These are phyloP conservation scores for Brachyhypopomus occidentalis DNA, from an alignment of 2,113 vertebrate genomes.

Conservation along the genomic window DNA sequence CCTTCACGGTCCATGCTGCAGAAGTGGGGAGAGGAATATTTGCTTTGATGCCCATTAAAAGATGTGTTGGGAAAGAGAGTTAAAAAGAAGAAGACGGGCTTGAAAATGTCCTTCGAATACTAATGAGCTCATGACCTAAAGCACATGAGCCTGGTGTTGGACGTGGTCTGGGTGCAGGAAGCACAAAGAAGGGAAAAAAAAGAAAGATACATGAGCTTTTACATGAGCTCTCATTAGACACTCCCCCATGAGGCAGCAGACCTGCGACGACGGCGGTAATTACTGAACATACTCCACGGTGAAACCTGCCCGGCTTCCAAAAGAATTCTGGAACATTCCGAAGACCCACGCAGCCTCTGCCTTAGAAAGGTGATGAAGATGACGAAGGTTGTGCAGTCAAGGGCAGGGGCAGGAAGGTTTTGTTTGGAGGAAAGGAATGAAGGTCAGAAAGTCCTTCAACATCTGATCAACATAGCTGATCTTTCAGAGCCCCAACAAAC, in stretches of 20 bases:
- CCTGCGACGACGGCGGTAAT: slow-evolving; percentile 11
- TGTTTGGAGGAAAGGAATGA: not conserved
- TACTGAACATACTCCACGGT: not conserved
- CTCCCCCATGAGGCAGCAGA: not conserved
- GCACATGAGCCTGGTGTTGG: not conserved
- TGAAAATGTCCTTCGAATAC: not conserved
- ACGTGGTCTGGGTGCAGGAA: not conserved
- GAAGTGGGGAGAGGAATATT: not conserved
- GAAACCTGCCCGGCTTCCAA: not conserved
- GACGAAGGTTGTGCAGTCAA: not conserved
- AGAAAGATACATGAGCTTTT: not conserved
- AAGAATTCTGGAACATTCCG: not conserved
- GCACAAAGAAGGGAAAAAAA: not conserved
- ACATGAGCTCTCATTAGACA: not conserved
- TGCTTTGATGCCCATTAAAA: slow-evolving; percentile 7
- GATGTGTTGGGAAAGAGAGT: not conserved
- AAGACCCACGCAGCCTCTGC: not conserved
- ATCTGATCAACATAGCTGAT: not conserved
- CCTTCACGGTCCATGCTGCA: not conserved
- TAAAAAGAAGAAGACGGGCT: no score
- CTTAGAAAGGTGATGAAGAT: slow-evolving; percentile 10
- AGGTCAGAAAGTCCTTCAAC: not conserved
- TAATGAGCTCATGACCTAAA: not conserved
- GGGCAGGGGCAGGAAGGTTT: not conserved
- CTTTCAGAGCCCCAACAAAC: not conserved